phyloP scores from a whole-genome alignment of 2,113 vertebrate species.

The Rissa tridactyla region DNA sequence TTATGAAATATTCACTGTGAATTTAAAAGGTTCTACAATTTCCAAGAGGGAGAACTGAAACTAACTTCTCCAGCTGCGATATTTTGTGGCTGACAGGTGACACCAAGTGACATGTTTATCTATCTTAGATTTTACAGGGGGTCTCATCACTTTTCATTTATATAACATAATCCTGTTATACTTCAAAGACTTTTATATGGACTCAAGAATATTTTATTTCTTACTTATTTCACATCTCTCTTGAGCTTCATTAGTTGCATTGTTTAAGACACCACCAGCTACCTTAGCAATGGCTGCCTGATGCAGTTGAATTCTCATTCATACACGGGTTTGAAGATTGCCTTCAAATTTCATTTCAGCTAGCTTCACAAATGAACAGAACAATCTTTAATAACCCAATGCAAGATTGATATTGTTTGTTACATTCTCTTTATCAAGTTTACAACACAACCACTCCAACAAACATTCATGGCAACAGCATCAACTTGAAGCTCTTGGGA shows the following conservation, averaged over 20 bases:
- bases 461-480: neutral
- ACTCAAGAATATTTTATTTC: neutral
- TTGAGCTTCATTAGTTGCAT: neutral
- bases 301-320: neutral
- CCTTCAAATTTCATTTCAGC: neutral
- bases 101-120: neutral
- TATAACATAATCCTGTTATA: neutral
- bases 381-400: neutral
- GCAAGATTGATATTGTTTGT: neutral
- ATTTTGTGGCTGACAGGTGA: neutral
- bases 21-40: neutral
- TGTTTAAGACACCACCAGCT: neutral
- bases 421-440: neutral
- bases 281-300: neutral
- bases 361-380: neutral
- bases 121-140: neutral
- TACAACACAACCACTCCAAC: neutral
- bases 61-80: neutral
- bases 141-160: neutral
- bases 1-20: neutral
- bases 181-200: neutral
- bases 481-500: neutral
- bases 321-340: neutral
- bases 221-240: neutral
- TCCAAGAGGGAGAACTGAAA: neutral